Percentiles rank a stretch among this genome's conserved stretches.
These are phyloP conservation scores for Probosciger aterrimus DNA, from an alignment of 2,113 vertebrate species.

Conservation along the genomic window DNA sequence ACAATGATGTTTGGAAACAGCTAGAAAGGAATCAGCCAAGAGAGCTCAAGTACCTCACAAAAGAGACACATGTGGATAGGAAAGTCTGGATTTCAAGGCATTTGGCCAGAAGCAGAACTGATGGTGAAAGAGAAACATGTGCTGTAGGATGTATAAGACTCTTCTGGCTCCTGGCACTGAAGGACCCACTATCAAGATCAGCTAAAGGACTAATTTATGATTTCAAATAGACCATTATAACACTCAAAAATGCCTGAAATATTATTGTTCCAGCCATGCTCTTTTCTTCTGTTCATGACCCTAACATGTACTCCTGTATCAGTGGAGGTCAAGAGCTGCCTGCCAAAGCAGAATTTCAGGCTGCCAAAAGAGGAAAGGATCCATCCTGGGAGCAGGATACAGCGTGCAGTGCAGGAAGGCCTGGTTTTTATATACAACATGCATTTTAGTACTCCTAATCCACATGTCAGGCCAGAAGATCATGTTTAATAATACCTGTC, in stretches of 20 bases:
- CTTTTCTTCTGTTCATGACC: not conserved
- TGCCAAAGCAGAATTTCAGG: not conserved
- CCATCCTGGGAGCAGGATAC: not conserved
- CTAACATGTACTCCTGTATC: not conserved
- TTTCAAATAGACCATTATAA: not conserved
- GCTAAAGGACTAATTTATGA: not conserved
- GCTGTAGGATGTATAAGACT: not conserved
- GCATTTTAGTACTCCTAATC: not conserved
- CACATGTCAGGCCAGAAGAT: not conserved
- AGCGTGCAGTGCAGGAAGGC: accelerated
- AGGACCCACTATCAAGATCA: not conserved
- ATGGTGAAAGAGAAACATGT: not conserved
- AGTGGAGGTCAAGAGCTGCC: not conserved
- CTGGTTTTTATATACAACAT: not conserved
- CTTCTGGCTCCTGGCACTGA: not conserved
- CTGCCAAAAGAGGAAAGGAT: not conserved
- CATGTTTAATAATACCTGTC: not conserved
- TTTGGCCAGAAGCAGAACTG: not conserved
- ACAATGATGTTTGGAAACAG: not conserved
- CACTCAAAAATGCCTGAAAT: not conserved
- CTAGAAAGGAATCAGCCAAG: not conserved
- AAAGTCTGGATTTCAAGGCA: not conserved
- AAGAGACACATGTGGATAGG: not conserved
- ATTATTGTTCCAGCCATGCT: not conserved
- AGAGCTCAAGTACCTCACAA: not conserved